Evolutionary conservation across 1,140 invertebrate genomes (phyloP).

Genomic region (Heliothis subflexa): DNA sequence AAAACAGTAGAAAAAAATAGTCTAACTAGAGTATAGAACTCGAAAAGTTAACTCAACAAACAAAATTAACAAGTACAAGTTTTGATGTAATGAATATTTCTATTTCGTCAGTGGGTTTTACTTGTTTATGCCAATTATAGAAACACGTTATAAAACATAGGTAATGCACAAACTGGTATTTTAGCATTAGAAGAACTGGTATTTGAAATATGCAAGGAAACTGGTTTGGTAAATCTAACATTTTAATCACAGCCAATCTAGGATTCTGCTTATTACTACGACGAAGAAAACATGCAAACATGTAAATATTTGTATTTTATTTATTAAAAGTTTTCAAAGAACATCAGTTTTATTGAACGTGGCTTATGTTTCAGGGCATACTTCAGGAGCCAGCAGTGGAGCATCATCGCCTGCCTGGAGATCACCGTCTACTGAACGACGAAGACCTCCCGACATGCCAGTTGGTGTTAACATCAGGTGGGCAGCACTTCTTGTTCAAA

Average conservation of each 20-base stretch:
- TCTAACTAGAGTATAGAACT: too few relatives aligned
- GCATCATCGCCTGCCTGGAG: conserved; percentile 88
- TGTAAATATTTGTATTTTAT: not conserved
- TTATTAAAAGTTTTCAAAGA: not conserved
- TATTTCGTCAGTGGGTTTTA: not conserved
- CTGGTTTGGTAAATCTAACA: not conserved
- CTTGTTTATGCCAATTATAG: not conserved
- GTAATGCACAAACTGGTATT: not conserved
- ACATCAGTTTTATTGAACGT: not conserved
- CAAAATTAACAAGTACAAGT: too few relatives aligned
- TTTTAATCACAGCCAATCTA: not conserved
- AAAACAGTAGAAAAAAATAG: too few relatives aligned
- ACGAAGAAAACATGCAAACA: not conserved
- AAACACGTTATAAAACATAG: too few relatives aligned
- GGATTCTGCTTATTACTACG: not conserved
- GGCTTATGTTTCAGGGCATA: conserved; percentile 62
- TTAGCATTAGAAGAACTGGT: not conserved
- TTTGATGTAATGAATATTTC: not conserved
- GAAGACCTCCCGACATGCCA: conserved; percentile 86
- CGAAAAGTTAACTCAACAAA: too few relatives aligned
- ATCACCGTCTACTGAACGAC: conserved; percentile 87
- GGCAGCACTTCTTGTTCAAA: not conserved
- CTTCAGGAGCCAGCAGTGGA: conserved; percentile 86
- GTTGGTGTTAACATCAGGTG: conserved; percentile 86
- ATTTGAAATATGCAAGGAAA: not conserved